Base-by-base conservation (phyloP, 2,113 vertebrate species). In the Prunella himalayana region DNA sequence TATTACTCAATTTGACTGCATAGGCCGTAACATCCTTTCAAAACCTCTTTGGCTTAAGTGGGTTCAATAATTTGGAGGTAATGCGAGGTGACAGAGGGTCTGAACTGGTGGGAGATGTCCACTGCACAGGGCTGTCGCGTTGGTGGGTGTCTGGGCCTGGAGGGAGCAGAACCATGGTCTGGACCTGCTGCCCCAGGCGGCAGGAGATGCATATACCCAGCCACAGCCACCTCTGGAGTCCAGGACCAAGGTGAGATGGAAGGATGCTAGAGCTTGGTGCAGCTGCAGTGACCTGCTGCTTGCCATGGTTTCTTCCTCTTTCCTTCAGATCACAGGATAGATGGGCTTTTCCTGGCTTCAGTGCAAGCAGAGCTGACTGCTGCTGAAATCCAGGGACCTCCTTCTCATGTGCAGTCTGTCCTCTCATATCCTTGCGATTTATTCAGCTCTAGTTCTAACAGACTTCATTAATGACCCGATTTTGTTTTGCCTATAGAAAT, bases 361-460 rank as follows among this genome's bases (percentile, higher is more conserved):
- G 3, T 7, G 61, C 33, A 11, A 49, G 64, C 41, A 30, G 30
- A n/a, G 53, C 69, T 73, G 24, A 37, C 30, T 2, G 1, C 45
- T 53, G 37, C 72, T 49, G 51, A 37, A 63, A 63, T 23, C 35
- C 65, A 9, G 39, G 15, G 69, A 24, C 12, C 21, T 42, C 22
- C 39, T 86, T 18, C 65, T 31, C 13, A 2, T 5, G 19, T 0
- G 1, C 75, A 71, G 75, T 45, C 54, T 51, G 14, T 30, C 33
- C 30, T 49, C 35, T 4, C 3, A 1, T 16, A 11, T 28, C 51
- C 41, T 42, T 15, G 25, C 0, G 0, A 10, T 35, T 27, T 51
- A 10, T 37, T 61, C 13, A 1, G 25, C 49, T 28, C 0, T 0
- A 24, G 8, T 35, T 73, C 68, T 54, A 23, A 23, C 15, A 42